A percentile compares a stretch with the other conserved stretches of the same genome.
These are phyloP conservation scores for Sylvicola cinctus DNA, from an alignment of 2,888 invertebrate genomes.

Conservation along the genomic window DNA sequence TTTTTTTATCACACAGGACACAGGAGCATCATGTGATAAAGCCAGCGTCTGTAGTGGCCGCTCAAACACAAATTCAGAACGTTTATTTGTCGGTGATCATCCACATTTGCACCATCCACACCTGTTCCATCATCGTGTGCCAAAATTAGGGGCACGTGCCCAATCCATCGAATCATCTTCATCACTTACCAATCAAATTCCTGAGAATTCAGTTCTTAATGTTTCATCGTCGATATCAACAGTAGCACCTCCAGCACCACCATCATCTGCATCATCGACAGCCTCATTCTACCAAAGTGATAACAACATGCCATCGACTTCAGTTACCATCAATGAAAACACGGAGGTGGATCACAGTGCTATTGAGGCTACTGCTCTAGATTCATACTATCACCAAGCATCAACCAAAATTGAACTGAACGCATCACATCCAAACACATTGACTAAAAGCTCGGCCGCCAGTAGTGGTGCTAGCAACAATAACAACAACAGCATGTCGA, in stretches of 20 bases:
- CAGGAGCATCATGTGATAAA: conserved; percentile 13
- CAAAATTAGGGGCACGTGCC: conserved; percentile 1
- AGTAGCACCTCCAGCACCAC: not conserved
- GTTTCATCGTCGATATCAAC: no score
- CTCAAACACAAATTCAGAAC: conserved; percentile 14
- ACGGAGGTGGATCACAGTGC: not conserved
- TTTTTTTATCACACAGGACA: conserved; percentile 11
- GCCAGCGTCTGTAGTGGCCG: conserved; percentile 14
- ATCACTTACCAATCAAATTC: conserved; percentile 1
- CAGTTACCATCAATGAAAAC: not conserved
- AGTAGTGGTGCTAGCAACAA: not conserved
- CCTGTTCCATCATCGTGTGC: no score
- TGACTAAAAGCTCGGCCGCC: no score
- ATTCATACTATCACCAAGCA: not conserved
- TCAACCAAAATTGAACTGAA: conserved; percentile 9
- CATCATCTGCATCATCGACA: not conserved
- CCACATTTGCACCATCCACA: no score
- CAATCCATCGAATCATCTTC: not conserved
- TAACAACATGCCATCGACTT: not conserved
- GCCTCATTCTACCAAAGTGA: not conserved
- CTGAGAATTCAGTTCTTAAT: not conserved
- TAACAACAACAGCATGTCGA: conserved; percentile 10
- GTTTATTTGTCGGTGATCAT: conserved; percentile 13
- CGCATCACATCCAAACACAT: conserved; percentile 11
- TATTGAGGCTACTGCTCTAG: not conserved